These are phyloP conservation scores for Tautogolabrus adspersus DNA, from an alignment of 2,113 vertebrate genomes.

Conservation along the genomic window DNA sequence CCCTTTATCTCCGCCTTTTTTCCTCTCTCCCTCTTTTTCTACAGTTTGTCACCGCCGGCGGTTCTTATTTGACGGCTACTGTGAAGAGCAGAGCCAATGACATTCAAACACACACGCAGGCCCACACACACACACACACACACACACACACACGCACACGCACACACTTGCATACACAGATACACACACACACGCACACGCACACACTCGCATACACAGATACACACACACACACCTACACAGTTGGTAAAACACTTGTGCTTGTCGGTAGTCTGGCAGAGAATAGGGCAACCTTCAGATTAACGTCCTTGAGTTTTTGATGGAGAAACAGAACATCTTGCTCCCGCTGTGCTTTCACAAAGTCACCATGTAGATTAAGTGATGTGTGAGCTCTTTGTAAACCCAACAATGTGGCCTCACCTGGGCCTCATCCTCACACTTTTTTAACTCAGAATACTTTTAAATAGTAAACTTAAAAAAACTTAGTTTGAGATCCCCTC, in stretches of 20 bases:
- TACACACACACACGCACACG: neutral
- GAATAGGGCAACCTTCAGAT: neutral
- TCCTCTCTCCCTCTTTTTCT: slow-evolving; percentile 8
- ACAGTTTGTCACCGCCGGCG: neutral
- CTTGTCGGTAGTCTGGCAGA: neutral
- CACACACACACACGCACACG: neutral
- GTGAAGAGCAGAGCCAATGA: neutral
- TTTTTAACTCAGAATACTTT: no score
- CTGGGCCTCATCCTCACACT: neutral
- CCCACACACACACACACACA: neutral
- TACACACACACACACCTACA: neutral
- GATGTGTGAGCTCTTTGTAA: neutral
- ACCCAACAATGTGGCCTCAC: neutral
- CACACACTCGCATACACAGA: no score
- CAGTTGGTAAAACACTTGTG: neutral
- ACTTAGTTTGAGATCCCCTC: no score
- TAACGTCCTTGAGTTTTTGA: neutral
- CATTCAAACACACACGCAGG: neutral
- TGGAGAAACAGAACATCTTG: neutral
- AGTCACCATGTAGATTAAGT: neutral
- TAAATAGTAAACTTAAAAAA: no score
- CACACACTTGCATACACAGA: neutral
- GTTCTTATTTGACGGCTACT: neutral
- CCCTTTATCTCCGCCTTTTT: slow-evolving; percentile 6
- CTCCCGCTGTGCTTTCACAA: neutral